These are phyloP conservation scores for Columba livia DNA, from an alignment of 2,113 vertebrate genomes.

Conservation along the genomic window DNA sequence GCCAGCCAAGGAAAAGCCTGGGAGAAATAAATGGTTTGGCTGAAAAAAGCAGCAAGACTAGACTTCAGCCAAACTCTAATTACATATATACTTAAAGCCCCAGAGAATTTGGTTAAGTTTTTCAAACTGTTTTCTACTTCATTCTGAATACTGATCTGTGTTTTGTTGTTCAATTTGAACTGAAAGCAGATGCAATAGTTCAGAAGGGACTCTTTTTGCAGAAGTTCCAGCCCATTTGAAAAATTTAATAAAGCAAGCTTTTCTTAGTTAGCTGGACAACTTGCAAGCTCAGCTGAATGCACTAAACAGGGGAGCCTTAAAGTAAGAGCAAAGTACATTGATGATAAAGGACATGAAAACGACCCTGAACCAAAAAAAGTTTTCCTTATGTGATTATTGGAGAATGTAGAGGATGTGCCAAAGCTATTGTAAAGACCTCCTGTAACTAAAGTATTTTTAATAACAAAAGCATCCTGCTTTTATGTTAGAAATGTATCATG, in stretches of 20 bases:
- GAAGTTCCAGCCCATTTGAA: slow-evolving; percentile 28
- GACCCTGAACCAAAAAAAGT: slow-evolving; percentile 34
- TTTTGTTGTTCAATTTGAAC: not conserved
- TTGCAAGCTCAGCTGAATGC: not conserved
- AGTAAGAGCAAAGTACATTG: not conserved
- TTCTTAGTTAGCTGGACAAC: not conserved
- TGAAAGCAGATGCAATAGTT: not conserved
- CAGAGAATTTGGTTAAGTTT: not conserved
- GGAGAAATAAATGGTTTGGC: not conserved
- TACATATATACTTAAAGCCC: not conserved
- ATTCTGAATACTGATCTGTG: not conserved
- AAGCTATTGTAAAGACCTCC: slow-evolving; percentile 55
- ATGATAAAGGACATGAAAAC: slow-evolving; percentile 21
- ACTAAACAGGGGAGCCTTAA: not conserved
- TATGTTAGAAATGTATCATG: not conserved
- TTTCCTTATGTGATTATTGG: slow-evolving; percentile 31
- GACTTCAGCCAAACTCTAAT: not conserved
- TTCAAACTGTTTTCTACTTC: not conserved
- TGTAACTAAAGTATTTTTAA: slow-evolving; percentile 59
- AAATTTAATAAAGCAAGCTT: slow-evolving; percentile 29
- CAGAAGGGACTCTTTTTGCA: not conserved
- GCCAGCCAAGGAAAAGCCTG: not conserved
- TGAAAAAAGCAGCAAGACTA: not conserved
- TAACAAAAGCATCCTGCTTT: slow-evolving; percentile 59
- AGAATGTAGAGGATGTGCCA: slow-evolving; percentile 38